Evolutionary conservation across 2,797 vertebrate genomes (phyloP), one percentile per base, ranked within the genome.

Genomic region (Platalea minor): DNA sequence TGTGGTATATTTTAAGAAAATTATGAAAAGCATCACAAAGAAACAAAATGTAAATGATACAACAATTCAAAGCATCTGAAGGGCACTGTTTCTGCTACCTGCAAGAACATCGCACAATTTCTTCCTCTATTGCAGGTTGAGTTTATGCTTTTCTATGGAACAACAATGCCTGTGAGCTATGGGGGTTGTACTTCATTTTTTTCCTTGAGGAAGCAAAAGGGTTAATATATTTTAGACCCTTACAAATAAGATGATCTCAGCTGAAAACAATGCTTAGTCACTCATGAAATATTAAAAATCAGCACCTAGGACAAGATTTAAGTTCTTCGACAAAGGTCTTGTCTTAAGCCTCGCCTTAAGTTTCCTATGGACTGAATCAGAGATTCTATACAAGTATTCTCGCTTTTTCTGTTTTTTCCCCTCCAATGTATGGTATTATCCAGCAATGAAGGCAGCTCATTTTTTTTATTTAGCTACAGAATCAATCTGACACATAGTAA

Each of bases 1-100:
- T 97, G 97, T 91, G 96, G 98, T 98, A 97, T 98, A 98, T 97
- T 96, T 97, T 95, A 98, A 70, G 93, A 97, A 98, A 94, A 94
- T 88, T 93, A 94, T 92, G 84, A 96, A 97, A 95, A 83, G 51
- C 35, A 88, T 48, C 89, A 94, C 57, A 89, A 95, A 77, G 82
- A 81, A 92, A 83, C 18, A 75, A 85, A 93, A 94, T 45, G 8
- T 78, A 95, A 96, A 79, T 72, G 69, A 89, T 93, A 88, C n/a
- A 77, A 95, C 83, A 81, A 84, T 72, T 85, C 93, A 94, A 88
- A 92, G 56, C 63, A 50, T 46, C 41, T 57, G 61, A 94, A 94
- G 51, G 53, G 48, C 37, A 67, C 53, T 24, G 39, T 88, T 95
- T 68, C 77, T 85, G 19, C 45, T 82, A 39, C 25, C 56, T 50